Base-by-base conservation (phyloP, 2,888 invertebrate genomes). In the Microdon myrmicae region DNA sequence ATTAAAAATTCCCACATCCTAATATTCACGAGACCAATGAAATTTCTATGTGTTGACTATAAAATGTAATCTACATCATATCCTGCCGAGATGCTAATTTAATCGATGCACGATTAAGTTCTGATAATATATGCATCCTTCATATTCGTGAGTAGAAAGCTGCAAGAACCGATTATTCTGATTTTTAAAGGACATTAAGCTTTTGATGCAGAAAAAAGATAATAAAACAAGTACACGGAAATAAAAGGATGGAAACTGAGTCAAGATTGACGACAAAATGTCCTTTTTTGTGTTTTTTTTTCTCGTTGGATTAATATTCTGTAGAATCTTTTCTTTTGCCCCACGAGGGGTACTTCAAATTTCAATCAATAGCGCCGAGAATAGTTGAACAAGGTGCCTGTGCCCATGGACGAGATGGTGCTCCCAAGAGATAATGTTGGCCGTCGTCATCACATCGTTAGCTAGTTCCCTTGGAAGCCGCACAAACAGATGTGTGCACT, bases 361-460 rank as follows among this genome's bases (percentile, higher is more conserved):
- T 58, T 37, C 64, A 64, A 64, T 64, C 64, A 58, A 64, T 58
- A 58, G 51, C 51, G 28, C 64, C 53, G 58, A 53, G 58, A 64
- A 64, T 26, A 41, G 51, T 64, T 47, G 41, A 64, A 64, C 47
- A 64, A 64, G 64, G 51, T 47, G 53, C 47, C n/a, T n/a, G n/a
- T 58, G 51, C 45, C 45, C 58, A 64, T 47, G 26, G 43, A 32
- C 35, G 43, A 58, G 44, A 41, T 54, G 58, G 58, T 64, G 22
- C 58, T 49, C 58, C 64, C 64, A 41, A 53, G 64, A 51, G 64
- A 64, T 64, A 53, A 64, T 58, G 43, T 47, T 43, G 38, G 58
- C 47, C 47, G 45, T n/a, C n/a, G n/a, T 64, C 58, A 58, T 64
- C 64, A 58, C 64, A 58, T 64, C 64, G 51, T 64, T 64, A 64